Conservation (phyloP, 2,888 invertebrate species). For the Lypha dubia region DNA sequence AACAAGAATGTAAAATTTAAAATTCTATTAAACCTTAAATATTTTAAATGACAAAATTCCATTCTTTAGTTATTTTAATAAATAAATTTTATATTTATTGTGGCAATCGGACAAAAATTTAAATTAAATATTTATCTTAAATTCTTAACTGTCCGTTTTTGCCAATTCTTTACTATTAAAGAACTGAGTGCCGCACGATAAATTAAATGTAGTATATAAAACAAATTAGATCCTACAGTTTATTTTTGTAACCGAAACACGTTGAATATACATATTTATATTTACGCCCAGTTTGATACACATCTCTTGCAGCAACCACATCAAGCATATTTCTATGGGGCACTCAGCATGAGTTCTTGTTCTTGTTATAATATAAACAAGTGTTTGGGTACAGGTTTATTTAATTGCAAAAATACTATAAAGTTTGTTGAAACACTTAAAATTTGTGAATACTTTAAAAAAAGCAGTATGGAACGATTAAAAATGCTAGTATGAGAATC, state of each 20-base stretch:
- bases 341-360: constrained; percentile 3
- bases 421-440: constrained; percentile 1
- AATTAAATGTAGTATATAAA: neutral
- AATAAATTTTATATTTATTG: too few relatives aligned
- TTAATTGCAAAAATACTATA: constrained; percentile 21
- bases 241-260: neutral
- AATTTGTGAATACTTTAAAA: constrained; percentile 5
- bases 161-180: too few relatives aligned
- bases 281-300: constrained; percentile 26
- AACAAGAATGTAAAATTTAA: too few relatives aligned
- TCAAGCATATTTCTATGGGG: neutral
- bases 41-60: neutral
- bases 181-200: neutral
- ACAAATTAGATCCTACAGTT: neutral
- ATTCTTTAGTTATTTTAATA: neutral
- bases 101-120: too few relatives aligned
- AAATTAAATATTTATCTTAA: too few relatives aligned
- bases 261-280: neutral
- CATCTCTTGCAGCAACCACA: constrained; percentile 6
- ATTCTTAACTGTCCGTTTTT: too few relatives aligned
- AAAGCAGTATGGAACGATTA: neutral
- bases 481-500: neutral
- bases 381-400: neutral
- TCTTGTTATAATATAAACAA: neutral
- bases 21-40: too few relatives aligned